phyloP scores from a whole-genome alignment of 2,797 vertebrate species.

The Alosa sapidissima region DNA sequence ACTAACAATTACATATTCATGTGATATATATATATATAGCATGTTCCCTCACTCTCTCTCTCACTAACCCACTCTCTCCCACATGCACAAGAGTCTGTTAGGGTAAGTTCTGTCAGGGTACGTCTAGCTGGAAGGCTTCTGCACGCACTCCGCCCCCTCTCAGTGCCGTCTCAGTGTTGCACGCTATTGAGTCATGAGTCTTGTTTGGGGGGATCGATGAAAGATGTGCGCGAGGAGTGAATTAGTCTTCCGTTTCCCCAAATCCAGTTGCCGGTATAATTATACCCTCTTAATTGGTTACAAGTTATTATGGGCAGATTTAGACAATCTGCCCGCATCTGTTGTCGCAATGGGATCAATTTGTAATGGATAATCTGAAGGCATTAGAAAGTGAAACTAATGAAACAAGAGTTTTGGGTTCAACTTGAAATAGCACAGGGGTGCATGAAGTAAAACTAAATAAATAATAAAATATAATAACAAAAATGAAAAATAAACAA shows the following conservation, averaged over 20 bases:
- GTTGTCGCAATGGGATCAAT: constrained; percentile 53
- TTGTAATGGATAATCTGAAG: constrained; percentile 40
- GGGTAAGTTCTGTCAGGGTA: background rate
- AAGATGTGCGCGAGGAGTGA: constrained; percentile 56
- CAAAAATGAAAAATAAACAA: background rate
- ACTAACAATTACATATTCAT: background rate
- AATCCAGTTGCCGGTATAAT: constrained; percentile 41
- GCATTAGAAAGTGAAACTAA: constrained; percentile 31
- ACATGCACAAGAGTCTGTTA: background rate
- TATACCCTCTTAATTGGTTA: constrained; percentile 55
- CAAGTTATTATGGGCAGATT: constrained; percentile 57
- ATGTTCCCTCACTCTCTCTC: background rate
- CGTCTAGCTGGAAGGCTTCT: background rate
- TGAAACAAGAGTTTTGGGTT: constrained; percentile 29
- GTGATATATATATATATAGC: background rate
- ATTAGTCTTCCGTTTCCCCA: constrained; percentile 32
- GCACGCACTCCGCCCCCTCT: background rate
- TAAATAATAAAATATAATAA: background rate
- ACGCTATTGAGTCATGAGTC: constrained; percentile 42
- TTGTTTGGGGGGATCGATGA: constrained; percentile 51
- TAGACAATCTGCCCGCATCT: constrained; percentile 50
- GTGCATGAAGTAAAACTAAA: background rate
- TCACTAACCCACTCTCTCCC: background rate
- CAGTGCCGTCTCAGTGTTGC: constrained; percentile 19
- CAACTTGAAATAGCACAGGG: background rate